A percentile compares a stretch with the other conserved stretches of the same genome.
Conservation (phyloP, 2,797 vertebrate species). For the Fratercula arctica region DNA sequence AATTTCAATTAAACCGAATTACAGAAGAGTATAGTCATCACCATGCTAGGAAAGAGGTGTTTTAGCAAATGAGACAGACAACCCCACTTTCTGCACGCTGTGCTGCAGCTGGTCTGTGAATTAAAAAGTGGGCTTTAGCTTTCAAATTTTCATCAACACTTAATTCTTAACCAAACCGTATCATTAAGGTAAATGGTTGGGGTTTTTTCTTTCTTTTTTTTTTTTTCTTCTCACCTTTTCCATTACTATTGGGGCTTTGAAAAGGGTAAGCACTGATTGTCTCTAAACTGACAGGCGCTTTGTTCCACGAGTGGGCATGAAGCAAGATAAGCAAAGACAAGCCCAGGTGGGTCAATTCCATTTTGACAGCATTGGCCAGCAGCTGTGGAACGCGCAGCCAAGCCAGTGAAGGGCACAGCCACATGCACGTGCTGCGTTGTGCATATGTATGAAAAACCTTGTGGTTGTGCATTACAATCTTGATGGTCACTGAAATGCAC, state of each 20-base stretch:
- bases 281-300: background rate
- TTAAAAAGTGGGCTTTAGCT: constrained; percentile 10
- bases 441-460: accelerated
- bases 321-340: background rate
- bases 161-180: constrained; percentile 36
- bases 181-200: constrained; percentile 5
- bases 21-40: constrained; percentile 61
- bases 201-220: background rate
- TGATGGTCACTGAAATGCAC: background rate
- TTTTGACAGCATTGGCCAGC: background rate
- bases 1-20: constrained; percentile 78
- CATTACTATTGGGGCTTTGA: background rate
- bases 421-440: accelerated
- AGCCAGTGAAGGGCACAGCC: background rate
- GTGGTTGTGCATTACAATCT: background rate
- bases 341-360: background rate
- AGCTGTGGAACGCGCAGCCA: background rate
- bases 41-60: constrained; percentile 34
- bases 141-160: constrained; percentile 46
- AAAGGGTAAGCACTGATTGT: background rate
- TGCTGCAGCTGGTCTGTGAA: constrained; percentile 43
- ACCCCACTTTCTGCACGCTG: background rate
- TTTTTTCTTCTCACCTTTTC: background rate
- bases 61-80: constrained; percentile 59
- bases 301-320: background rate